Evolutionary conservation across 1,140 invertebrate genomes (phyloP), one percentile per base, ranked within the genome.

Genomic region (Dufourea novaeangliae): DNA sequence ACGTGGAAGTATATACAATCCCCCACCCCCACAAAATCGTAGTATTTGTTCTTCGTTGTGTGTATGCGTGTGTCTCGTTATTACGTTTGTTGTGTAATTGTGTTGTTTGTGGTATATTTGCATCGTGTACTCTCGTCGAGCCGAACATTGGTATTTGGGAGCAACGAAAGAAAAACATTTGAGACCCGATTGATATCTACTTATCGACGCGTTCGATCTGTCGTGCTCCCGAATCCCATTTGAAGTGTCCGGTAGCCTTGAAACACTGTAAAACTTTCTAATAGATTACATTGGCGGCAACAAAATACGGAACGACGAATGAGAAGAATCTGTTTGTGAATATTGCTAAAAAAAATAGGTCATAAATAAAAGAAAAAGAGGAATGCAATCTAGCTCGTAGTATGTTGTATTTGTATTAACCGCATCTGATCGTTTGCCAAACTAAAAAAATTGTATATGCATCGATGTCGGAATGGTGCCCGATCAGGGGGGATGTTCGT

Each of bases 341-440:
- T 44, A 70, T 2, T 81, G n/a, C n/a, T n/a, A n/a, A n/a, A n/a
- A n/a, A n/a, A n/a, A 66, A 37, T 1, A 34, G 61, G 50, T 61
- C 25, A 37, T n/a, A 20, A 39, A 69, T 44, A 69, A 57, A 76
- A 69, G 22, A 76, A 44, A 69, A 50, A 69, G 54, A n/a, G 75
- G 75, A 71, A 77, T 77, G 75, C 66, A 77, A 75, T 54, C 56
- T 64, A 22, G 69, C 39, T 61, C 54, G 76, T 74, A 63, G 64
- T 83, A 54, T 74, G 61, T n/a, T n/a, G n/a, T n/a, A n/a, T n/a
- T n/a, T n/a, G n/a, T 54, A 80, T 85, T 85, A 85, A 85, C 70
- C 59, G 67, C 70, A 57, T 80, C 59, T 64, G 56, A 57, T 67
- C 46, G 54, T 79, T 29, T 64, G 57, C 27, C 22, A 39, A 57